Percentiles rank a stretch among this genome's conserved stretches.
These are phyloP conservation scores for Echiichthys vipera DNA, from an alignment of 2,797 vertebrate species.

Conservation along the genomic window DNA sequence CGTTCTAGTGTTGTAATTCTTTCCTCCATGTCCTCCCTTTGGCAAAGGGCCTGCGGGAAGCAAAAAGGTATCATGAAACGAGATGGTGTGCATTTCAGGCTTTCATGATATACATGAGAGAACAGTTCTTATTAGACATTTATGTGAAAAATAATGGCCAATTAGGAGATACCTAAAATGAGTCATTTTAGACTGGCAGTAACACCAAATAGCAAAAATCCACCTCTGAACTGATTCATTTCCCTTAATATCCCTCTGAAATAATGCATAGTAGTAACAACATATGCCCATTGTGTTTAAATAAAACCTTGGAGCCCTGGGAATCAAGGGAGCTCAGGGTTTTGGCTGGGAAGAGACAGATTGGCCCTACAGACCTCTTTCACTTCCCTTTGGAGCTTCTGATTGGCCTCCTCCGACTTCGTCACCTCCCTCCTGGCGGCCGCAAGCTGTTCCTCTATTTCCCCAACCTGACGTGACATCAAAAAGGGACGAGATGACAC, in stretches of 20 bases:
- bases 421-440: slow-evolving; percentile 93
- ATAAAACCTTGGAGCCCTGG: slow-evolving; percentile 42
- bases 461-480: slow-evolving; percentile 86
- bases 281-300: slow-evolving; percentile 36
- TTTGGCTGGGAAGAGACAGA: slow-evolving; percentile 68
- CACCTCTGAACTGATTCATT: not conserved
- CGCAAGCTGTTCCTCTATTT: slow-evolving; percentile 94
- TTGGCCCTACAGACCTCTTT: slow-evolving; percentile 89
- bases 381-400: slow-evolving; percentile 94
- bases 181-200: slow-evolving; percentile 1
- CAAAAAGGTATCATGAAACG: slow-evolving; percentile 24
- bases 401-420: slow-evolving; percentile 93
- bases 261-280: slow-evolving; percentile 15
- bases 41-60: slow-evolving; percentile 88
- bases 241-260: not conserved
- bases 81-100: not conserved
- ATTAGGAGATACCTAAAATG: not conserved
- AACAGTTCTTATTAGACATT: slow-evolving; percentile 4
- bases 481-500: slow-evolving; percentile 56
- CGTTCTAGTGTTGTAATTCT: slow-evolving; percentile 93
- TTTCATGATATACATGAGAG: not conserved
- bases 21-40: slow-evolving; percentile 96
- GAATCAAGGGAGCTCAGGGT: slow-evolving; percentile 35
- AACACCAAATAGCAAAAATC: not conserved
- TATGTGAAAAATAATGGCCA: not conserved